Evolutionary conservation across 1,140 invertebrate genomes (phyloP), one percentile per base, ranked within the genome.

Genomic region (Daktulosphaira vitifoliae): DNA sequence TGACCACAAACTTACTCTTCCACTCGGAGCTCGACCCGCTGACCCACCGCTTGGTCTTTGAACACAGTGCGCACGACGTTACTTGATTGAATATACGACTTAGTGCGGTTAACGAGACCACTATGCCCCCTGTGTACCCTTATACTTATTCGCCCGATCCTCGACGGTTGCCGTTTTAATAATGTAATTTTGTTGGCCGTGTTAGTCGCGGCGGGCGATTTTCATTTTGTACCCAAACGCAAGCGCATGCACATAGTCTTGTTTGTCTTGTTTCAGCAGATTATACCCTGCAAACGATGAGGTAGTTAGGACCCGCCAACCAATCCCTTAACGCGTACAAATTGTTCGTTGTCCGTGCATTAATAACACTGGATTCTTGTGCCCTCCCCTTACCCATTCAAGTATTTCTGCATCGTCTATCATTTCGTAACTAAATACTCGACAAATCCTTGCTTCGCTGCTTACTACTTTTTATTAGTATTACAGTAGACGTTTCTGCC

Each of bases 251-350:
- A 5, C 8, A 4, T 18, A 22, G 2, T 1, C 16, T 3, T 26
- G 56, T 62, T 62, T 62, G 25, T 39, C 56, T 62, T 22, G 56
- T 62, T 62, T 33, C 56, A 20, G 56, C 25, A 62, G 42, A 48
- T 62, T 62, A 20, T 29, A 62, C 56, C 56, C 56, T 46, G 56
- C 56, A 48, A 62, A 62, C 56, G 56, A 62, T 39, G 42, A 48
- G 26, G 56, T 62, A 33, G 56, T 62, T 46, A 48, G 39, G 26
- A 62, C 25, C 25, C 7, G 23, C 56, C 56, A 11, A 29, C 56
- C 56, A 48, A 62, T 62, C 56, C 56, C 23, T 62, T 62, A 62
- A 62, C 56, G 56, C 56, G 56, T 62, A 62, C 56, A 62, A 62
- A 62, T 62, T 62, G 56, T 62, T 62, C 56, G 56, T 62, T 62